These are phyloP conservation scores for Apodemus speciosus DNA, from an alignment of 2,113 vertebrate genomes.

Conservation along the genomic window DNA sequence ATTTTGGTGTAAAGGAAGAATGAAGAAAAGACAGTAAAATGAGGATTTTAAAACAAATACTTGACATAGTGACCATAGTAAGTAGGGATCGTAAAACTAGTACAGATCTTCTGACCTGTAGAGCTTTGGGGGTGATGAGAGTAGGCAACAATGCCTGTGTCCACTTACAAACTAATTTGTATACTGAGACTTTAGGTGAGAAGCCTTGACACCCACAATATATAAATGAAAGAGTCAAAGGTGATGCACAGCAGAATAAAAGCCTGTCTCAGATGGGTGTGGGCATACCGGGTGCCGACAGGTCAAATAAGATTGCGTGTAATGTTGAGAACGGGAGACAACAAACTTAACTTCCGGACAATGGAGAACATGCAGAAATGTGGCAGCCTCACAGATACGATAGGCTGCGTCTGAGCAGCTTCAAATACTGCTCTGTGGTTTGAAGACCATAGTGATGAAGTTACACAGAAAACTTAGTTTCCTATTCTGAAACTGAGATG, in stretches of 20 bases:
- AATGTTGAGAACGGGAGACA: not conserved
- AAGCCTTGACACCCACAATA: not conserved
- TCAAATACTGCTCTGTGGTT: no score
- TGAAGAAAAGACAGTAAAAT: constrained; percentile 31
- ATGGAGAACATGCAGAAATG: not conserved
- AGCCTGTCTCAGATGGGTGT: not conserved
- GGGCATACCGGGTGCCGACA: not conserved
- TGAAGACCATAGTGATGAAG: no score
- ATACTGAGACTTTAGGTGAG: not conserved
- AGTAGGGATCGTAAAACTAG: no score
- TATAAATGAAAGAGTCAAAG: not conserved
- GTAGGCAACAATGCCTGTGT: not conserved
- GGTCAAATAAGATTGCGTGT: not conserved
- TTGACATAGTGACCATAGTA: no score
- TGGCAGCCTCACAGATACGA: not conserved
- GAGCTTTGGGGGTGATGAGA: not conserved
- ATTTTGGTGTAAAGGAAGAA: constrained; percentile 12
- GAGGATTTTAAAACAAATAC: no score
- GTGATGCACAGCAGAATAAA: not conserved
- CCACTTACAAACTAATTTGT: not conserved
- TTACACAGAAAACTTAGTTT: no score
- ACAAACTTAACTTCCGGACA: not conserved
- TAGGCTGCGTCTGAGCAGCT: not conserved
- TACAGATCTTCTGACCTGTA: not conserved
- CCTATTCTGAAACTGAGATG: no score